A percentile compares a stretch with the other conserved stretches of the same genome.
phyloP scores from a whole-genome alignment of 1,140 invertebrate species.

The Brachionus plicatilis region DNA sequence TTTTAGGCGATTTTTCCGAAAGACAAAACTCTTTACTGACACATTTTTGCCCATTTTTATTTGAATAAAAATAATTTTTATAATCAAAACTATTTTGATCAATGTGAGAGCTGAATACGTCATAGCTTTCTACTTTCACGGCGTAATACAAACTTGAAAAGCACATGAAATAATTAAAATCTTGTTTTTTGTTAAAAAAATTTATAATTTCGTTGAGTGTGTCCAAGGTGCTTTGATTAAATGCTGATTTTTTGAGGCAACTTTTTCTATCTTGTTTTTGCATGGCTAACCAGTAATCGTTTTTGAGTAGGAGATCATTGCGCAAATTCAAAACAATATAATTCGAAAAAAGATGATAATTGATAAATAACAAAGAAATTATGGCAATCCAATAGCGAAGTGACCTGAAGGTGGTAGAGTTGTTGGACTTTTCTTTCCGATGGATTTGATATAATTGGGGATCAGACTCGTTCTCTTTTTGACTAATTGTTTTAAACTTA shows the following conservation, averaged over 20 bases:
- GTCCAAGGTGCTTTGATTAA: background rate
- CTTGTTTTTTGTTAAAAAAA: background rate
- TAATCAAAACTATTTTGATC: background rate
- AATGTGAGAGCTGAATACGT: background rate
- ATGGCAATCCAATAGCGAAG: background rate
- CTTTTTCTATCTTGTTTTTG: background rate
- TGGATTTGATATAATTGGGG: background rate
- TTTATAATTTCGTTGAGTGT: background rate
- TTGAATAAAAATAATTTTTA: background rate
- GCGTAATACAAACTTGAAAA: slow-evolving; percentile 26
- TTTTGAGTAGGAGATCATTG: background rate
- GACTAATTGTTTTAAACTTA: background rate
- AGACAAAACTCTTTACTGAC: background rate
- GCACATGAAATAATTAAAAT: slow-evolving; percentile 27
- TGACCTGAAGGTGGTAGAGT: background rate
- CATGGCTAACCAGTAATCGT: background rate
- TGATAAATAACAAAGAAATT: background rate
- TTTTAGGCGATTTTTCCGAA: background rate
- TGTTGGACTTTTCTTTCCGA: background rate
- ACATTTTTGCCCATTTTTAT: background rate
- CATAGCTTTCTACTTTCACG: background rate
- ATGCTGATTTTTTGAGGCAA: background rate
- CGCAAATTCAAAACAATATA: background rate
- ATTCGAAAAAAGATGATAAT: background rate
- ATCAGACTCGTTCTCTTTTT: background rate